Percentiles rank a stretch among this genome's conserved stretches.
These are phyloP conservation scores for Saccostrea cuccullata DNA, from an alignment of 1,140 invertebrate species.

Conservation along the genomic window DNA sequence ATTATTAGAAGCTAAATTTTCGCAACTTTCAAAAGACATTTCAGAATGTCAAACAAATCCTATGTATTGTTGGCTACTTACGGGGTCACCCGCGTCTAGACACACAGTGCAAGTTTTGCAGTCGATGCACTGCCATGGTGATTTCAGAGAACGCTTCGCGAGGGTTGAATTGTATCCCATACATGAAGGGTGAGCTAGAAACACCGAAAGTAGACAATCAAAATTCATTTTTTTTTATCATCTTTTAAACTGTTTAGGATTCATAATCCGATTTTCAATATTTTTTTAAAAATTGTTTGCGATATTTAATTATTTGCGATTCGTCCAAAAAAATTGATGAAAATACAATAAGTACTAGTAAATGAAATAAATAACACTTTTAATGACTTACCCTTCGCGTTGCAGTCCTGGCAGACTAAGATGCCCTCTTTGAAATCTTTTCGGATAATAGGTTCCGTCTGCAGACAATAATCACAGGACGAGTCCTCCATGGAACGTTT, in stretches of 20 bases:
- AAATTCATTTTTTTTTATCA: no score
- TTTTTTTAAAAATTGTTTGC: no score
- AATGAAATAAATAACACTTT: not conserved
- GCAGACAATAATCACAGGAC: conserved; percentile 78
- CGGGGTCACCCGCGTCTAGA: conserved; percentile 71
- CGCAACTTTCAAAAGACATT: not conserved
- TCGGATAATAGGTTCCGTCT: conserved; percentile 67
- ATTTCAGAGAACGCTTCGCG: conserved; percentile 69
- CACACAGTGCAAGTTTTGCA: conserved; percentile 79
- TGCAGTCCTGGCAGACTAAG: conserved; percentile 88
- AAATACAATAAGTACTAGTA: no score
- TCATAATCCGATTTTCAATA: no score
- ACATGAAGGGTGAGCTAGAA: conserved; percentile 80
- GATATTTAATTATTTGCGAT: no score
- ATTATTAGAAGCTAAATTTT: not conserved
- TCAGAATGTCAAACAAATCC: not conserved
- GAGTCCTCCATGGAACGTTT: conserved; percentile 58
- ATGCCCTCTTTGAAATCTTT: conserved; percentile 84
- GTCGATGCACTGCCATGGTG: conserved; percentile 79
- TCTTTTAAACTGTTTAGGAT: no score
- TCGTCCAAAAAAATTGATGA: no score
- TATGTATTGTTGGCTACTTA: conserved; percentile 54
- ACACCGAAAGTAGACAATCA: not conserved
- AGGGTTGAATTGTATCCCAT: conserved; percentile 78
- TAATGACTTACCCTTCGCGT: conserved; percentile 83